Evolutionary conservation across 2,888 invertebrate genomes (phyloP).

Genomic region (Linyphia triangularis): DNA sequence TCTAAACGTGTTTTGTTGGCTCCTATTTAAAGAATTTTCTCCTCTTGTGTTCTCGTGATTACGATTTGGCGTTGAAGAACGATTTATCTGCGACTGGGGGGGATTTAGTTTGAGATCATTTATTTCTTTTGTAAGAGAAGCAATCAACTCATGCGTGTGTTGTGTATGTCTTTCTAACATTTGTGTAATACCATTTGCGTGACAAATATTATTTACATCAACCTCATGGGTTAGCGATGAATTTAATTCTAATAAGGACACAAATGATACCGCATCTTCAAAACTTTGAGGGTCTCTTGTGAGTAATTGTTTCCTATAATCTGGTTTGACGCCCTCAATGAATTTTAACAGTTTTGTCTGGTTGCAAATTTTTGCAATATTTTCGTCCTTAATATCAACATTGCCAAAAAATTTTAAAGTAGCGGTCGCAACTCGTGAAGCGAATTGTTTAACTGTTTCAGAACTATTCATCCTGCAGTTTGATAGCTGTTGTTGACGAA

Average conservation of each 20-base stretch:
- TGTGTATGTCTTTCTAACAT: no score
- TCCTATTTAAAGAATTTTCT: no score
- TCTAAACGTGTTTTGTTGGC: no score
- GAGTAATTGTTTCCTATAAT: background rate
- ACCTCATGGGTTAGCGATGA: background rate
- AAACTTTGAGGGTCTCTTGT: background rate
- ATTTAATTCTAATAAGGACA: background rate
- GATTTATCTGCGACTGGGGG: no score
- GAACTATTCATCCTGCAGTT: background rate
- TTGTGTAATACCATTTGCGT: no score
- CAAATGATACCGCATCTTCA: background rate
- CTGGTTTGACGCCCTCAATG: background rate
- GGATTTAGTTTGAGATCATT: no score
- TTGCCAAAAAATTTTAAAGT: background rate
- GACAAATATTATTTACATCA: no score
- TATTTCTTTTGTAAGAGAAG: no score
- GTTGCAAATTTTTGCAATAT: background rate
- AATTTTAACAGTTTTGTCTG: background rate
- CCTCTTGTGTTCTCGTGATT: no score
- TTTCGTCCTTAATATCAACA: background rate
- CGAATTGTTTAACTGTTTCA: background rate
- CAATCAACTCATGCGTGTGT: no score
- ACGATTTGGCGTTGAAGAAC: no score
- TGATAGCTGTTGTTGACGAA: background rate
- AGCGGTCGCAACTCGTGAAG: background rate